Base-by-base conservation (phyloP, 2,797 vertebrate species). In the Trematomus bernacchii region DNA sequence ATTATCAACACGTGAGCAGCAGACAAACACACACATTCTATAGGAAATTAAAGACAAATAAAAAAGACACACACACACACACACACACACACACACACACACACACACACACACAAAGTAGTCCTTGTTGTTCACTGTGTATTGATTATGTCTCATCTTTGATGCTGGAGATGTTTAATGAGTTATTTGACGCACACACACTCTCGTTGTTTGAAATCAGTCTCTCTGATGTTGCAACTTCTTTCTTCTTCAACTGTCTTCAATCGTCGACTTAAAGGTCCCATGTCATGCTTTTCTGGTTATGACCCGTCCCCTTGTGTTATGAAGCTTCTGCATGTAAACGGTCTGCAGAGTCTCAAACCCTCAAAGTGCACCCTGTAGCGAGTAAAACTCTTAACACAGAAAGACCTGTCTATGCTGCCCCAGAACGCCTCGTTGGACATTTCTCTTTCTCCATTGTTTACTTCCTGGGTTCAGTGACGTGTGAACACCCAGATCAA, bases 1-100 rank as follows among this genome's bases (percentile, higher is more conserved):
- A 75, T 67, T 65, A 58, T 72, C 77, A 73, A 74, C 77, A 62
- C 54, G 63, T 73, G 63, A 80, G 83, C 2, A 53, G 72, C 66
- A 82, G 57, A 74, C 73, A 83, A 64, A n/a, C n/a, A n/a, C n/a
- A 85, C 71, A 66, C 55, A 70, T 33, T 76, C 76, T 71, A 58
- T 65, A 67, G 72, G 30, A 77, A 82, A 78, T 82, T 69, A 71
- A 72, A 78, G 68, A 59, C 47, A 71, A 79, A 73, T 70, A 64
- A 46, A 61, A 61, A 54, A 67, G 50, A 52, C 57, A 60, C 37
- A 61, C 58, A 46, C 18, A 12, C 42, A 52, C 21, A 50, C 27
- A 58, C 61, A 50, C 44, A 30, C 37, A 53, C 21, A 8, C 30
- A 15, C 40, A 68, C 50, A 66, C n/a, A 43, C 30, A 30, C 6